Base-by-base conservation (phyloP, 1,140 invertebrate species). In the Drosophila nikananu region DNA sequence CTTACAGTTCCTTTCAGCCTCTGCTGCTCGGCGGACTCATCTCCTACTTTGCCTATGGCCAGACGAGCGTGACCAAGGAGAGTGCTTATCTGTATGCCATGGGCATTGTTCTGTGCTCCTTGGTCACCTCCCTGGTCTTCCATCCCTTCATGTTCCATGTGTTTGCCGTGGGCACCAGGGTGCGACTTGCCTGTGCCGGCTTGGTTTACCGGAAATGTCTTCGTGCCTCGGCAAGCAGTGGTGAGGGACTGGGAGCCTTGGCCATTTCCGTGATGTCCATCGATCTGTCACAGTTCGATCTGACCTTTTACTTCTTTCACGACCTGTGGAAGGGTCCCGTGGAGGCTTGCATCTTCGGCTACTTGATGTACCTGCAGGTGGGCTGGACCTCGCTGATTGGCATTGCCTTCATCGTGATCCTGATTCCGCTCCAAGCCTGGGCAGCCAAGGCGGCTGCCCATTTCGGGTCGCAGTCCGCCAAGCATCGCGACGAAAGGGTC, bases 211-310 rank as follows among this genome's bases (percentile, higher is more conserved):
- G 94, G 39, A 86, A 96, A 95, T 94, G 95, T 74, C 93, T 96
- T 76, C 93, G 94, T 2, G 93, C 96, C 59, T 95, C 94, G 67
- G 95, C 95, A 48, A 94, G 93, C 5, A 94, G 96, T 0, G 86
- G 94, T 57, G 94, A 95, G 71, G 96, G 96, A 2, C 96, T 96
- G 1, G 95, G 95, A 8, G 97, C 97, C 0, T 96, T 97, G 93
- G 95, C 97, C 41, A 95, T 98, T 15, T 98, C 98, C 80, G 92
- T 98, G 5, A 94, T 98, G 79, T 97, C 97, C 12, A 98, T 87
- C 27, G 83, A 93, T 73, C 57, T 93, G 42, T 63, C 86, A 8
- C 79, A 92, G 12, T 93, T 92, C 23, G 92, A 92, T 75, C 46
- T 81, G 27, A 73, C 75, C 6, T 83, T 92, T 10, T 80, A 79